These are phyloP conservation scores for Drosophila teissieri DNA, from an alignment of 1,140 invertebrate genomes.

Conservation along the genomic window DNA sequence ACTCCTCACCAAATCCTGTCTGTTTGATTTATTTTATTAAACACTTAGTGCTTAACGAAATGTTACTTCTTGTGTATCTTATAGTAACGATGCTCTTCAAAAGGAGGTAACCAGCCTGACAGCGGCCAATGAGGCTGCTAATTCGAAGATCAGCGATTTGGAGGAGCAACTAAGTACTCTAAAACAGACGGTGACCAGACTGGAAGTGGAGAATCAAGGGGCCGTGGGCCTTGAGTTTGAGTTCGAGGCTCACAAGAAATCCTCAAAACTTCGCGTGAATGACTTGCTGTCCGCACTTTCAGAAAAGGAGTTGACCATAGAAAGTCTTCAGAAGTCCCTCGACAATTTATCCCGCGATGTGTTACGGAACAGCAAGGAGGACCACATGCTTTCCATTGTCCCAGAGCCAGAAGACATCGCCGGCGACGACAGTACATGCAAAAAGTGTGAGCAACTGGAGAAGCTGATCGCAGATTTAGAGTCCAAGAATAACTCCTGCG, in stretches of 20 bases:
- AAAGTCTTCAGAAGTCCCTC: slow-evolving; percentile 47
- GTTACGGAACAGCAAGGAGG: slow-evolving; percentile 65
- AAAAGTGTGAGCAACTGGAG: slow-evolving; percentile 46
- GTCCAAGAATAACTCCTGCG: slow-evolving; percentile 33
- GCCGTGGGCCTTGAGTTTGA: slow-evolving; percentile 76
- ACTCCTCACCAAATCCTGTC: too few species aligned
- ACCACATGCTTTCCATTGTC: slow-evolving; percentile 58
- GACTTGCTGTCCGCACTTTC: slow-evolving; percentile 71
- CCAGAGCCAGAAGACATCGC: slow-evolving; percentile 11
- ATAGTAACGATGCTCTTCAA: slow-evolving; percentile 48
- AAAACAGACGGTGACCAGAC: slow-evolving; percentile 44
- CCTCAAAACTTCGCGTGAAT: slow-evolving; percentile 67
- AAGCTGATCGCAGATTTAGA: slow-evolving; percentile 11
- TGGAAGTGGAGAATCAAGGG: slow-evolving; percentile 77
- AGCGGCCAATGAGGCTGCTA: slow-evolving; percentile 34
- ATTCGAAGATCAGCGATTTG: slow-evolving; percentile 44
- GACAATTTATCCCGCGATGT: slow-evolving; percentile 37
- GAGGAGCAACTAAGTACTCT: slow-evolving; percentile 52
- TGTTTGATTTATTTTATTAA: too few species aligned
- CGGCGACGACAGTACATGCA: background rate
- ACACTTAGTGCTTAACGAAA: background rate
- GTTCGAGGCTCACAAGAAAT: slow-evolving; percentile 65
- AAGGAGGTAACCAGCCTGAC: slow-evolving; percentile 36
- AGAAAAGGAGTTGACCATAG: slow-evolving; percentile 64
- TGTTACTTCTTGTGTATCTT: background rate